Evolutionary conservation across 2,888 invertebrate species (phyloP).

Genomic region (Drosophila infuscata): DNA sequence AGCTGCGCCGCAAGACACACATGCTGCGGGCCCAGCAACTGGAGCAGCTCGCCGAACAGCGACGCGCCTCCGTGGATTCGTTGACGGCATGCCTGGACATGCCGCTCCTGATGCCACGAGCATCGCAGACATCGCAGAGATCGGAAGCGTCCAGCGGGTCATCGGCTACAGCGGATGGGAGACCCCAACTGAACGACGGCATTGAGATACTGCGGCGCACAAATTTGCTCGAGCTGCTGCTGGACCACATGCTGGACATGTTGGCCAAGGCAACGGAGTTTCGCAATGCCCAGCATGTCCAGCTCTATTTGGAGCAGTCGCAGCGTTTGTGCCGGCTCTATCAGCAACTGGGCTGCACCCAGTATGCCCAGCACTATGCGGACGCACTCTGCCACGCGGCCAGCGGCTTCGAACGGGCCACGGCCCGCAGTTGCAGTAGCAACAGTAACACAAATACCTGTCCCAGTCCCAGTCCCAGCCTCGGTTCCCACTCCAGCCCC

Average conservation of each 20-base stretch:
- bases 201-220: conserved; percentile 88
- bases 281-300: conserved; percentile 87
- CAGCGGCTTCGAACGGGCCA: conserved; percentile 84
- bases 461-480: conserved; percentile 1
- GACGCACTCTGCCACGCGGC: conserved; percentile 85
- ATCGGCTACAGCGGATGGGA: neutral
- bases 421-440: conserved; percentile 62
- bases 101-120: conserved; percentile 84
- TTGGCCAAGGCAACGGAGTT: conserved; percentile 88
- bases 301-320: conserved; percentile 90
- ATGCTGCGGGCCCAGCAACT: conserved; percentile 71
- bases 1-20: conserved; percentile 86
- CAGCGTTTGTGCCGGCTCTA: conserved; percentile 88
- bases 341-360: conserved; percentile 87
- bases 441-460: conserved; percentile 58
- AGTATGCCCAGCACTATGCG: conserved; percentile 86
- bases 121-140: conserved; percentile 22
- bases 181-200: conserved; percentile 74
- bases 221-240: conserved; percentile 89
- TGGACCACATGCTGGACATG: conserved; percentile 90
- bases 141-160: conserved; percentile 4
- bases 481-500: neutral
- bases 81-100: conserved; percentile 85
- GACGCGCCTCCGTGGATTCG: conserved; percentile 83
- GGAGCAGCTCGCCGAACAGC: conserved; percentile 63